Conservation (phyloP, 2,888 invertebrate genomes). For the Mesorhabditis spiculigera region DNA sequence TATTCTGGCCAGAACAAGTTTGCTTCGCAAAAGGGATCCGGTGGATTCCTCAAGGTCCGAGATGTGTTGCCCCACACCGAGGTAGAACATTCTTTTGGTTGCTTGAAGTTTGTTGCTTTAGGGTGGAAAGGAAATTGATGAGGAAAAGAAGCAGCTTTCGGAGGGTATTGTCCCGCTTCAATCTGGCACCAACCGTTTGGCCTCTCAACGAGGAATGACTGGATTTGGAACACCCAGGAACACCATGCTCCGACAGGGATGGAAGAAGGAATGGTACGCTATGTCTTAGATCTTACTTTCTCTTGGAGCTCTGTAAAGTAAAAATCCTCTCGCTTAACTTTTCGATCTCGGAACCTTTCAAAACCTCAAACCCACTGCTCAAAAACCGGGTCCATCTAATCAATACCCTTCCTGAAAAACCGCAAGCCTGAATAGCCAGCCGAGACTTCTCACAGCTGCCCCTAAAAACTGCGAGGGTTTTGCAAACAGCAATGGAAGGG, state of each 20-base stretch:
- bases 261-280: slow-evolving; percentile 58
- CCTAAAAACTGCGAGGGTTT: background rate
- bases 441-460: too few species aligned
- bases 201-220: slow-evolving; percentile 64
- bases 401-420: background rate
- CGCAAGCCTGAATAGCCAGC: background rate
- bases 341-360: too few species aligned
- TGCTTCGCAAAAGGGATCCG: slow-evolving; percentile 55
- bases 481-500: slow-evolving; percentile 1
- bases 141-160: slow-evolving; percentile 51
- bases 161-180: slow-evolving; percentile 61
- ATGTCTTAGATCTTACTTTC: too few species aligned
- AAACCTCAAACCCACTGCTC: too few species aligned
- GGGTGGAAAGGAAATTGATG: slow-evolving; percentile 56
- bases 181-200: slow-evolving; percentile 64
- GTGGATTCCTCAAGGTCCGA: slow-evolving; percentile 57
- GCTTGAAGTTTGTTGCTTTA: slow-evolving; percentile 7
- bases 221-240: slow-evolving; percentile 64
- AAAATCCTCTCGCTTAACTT: too few species aligned
- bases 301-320: too few species aligned
- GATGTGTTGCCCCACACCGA: slow-evolving; percentile 55
- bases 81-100: slow-evolving; percentile 17
- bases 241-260: slow-evolving; percentile 47
- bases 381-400: too few species aligned
- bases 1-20: slow-evolving; percentile 59